Conservation (phyloP, 2,797 vertebrate genomes). For the Micrastur ruficollis region DNA sequence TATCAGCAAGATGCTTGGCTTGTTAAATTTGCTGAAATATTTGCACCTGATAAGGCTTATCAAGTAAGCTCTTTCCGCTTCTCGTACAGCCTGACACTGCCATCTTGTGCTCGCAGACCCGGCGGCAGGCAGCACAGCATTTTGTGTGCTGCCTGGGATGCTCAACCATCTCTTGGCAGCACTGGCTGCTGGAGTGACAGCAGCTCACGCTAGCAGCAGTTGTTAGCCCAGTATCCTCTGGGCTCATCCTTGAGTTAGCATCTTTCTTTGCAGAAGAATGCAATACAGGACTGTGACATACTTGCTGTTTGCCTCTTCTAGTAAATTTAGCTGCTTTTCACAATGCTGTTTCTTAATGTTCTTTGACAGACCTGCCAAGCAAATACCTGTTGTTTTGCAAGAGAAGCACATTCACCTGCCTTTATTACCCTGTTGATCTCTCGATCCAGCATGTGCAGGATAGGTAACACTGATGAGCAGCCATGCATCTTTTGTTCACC, state of each 20-base stretch:
- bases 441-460: accelerated
- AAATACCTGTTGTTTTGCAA: background rate
- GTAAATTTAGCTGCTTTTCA: background rate
- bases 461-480: background rate
- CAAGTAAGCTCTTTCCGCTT: accelerated
- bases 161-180: background rate
- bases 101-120: background rate
- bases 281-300: accelerated
- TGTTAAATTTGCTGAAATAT: background rate
- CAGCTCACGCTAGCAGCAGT: accelerated
- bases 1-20: background rate
- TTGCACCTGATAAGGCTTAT: background rate
- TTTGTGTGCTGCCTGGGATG: background rate
- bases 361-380: background rate
- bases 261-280: background rate
- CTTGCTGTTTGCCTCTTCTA: background rate
- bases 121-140: accelerated
- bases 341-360: background rate
- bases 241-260: accelerated
- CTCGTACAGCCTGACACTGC: background rate
- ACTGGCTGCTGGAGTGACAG: accelerated
- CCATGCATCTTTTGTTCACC: background rate
- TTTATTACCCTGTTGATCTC: background rate
- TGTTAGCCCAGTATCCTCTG: background rate
- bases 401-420: accelerated